Base-by-base conservation (phyloP, 2,888 invertebrate species). In the Drosophila macrothrix region DNA sequence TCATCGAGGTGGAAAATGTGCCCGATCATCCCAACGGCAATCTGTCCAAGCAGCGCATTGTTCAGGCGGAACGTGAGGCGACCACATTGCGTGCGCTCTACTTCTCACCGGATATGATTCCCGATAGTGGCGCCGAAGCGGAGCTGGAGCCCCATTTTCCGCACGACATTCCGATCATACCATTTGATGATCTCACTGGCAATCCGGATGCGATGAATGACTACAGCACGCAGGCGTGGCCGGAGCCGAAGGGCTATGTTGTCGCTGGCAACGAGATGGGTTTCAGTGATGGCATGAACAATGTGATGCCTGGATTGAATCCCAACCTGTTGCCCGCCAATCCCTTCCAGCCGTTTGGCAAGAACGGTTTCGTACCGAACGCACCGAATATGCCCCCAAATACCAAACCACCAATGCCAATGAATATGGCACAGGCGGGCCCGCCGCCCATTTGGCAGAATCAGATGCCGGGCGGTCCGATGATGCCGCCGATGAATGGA, bases 11-110 rank as follows among this genome's bases (percentile, higher is more conserved):
- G 62, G 97, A 96, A 81, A 92, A 95, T 67, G 95, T 95, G 70
- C 95, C 96, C 3, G 95, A 95, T 79, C 94, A 96, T 84, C 94
- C 95, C 43, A 95, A 96, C 72, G 97, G 97, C 31, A 95, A 95
- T 92, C 96, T 96, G 90, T 98, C 98, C 91, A 95, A 96, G 90
- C 98, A 99, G 94, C 97, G 96, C 92, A 96, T 96, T 67, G 96
- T 97, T 61, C 98, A 99, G 93, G 96, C 96, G 78, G 96, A 97
- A 61, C 94, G 98, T 28, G 98, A 99, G 93, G 96, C 96, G 91
- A 96, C 96, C 46, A 97, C 97, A 3, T 94, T 98, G 29, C 96
- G 96, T 90, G 96, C 97, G 0, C 93, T 97, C 28, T 97, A 97
- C 93, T 97, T 97, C 92, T 96, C 96, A 83, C 95, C 96, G 85